phyloP scores from a whole-genome alignment of 1,140 invertebrate species.

The Drosophila ohnishii region DNA sequence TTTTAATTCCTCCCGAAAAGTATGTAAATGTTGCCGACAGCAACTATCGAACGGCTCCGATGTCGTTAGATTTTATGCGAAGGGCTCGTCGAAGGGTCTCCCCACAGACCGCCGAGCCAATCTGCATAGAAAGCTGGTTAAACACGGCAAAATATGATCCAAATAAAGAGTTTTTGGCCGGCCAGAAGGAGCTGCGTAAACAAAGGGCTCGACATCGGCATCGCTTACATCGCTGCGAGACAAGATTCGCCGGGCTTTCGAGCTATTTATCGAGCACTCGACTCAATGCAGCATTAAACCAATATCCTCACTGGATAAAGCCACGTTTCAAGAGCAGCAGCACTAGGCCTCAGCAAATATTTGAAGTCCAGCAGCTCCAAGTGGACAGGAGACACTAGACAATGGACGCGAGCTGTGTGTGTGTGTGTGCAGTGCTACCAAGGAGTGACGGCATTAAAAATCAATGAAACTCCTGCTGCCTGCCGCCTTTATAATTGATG shows the following conservation, averaged over 20 bases:
- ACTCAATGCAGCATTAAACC: constrained; percentile 42
- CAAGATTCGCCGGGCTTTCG: constrained; percentile 42
- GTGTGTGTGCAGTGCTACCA: not conserved
- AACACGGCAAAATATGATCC: constrained; percentile 45
- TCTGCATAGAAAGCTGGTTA: constrained; percentile 58
- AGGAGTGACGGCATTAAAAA: constrained; percentile 29
- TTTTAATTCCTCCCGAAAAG: constrained; percentile 69
- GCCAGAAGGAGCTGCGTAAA: constrained; percentile 48
- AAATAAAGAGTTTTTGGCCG: constrained; percentile 33
- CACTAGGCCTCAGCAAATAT: constrained; percentile 50
- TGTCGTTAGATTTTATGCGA: constrained; percentile 72
- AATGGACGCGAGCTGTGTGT: not conserved
- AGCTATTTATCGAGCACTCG: constrained; percentile 75
- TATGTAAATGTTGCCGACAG: constrained; percentile 72
- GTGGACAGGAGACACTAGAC: constrained; percentile 14
- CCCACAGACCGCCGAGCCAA: constrained; percentile 29
- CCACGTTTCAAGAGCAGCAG: constrained; percentile 21
- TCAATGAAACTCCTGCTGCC: constrained; percentile 45
- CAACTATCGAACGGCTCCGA: constrained; percentile 62
- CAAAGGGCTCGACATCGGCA: constrained; percentile 63
- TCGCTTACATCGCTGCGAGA: constrained; percentile 47
- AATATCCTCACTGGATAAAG: constrained; percentile 41
- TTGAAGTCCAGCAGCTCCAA: constrained; percentile 14
- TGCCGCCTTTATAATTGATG: constrained; percentile 64
- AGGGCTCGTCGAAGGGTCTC: constrained; percentile 16